Evolutionary conservation across 2,113 vertebrate genomes (phyloP).

Genomic region (Ptychochromis oligacanthus): DNA sequence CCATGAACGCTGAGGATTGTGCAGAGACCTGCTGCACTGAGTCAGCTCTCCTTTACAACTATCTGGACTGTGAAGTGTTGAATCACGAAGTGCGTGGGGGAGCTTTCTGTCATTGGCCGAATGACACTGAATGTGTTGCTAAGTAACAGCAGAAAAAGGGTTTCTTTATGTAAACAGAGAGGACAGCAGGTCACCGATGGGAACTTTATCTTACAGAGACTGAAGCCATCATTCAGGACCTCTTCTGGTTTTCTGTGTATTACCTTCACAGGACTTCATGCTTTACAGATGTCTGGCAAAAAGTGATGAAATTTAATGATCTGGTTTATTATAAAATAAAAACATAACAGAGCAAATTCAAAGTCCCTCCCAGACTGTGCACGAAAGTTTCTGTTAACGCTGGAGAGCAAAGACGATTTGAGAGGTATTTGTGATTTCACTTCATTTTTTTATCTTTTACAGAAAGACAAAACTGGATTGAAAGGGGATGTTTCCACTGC

Average conservation of each 20-base stretch:
- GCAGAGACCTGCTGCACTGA: not conserved
- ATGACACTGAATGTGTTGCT: conserved; percentile 44
- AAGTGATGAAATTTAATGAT: not conserved
- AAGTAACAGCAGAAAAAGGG: conserved; percentile 21
- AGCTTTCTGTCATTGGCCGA: not conserved
- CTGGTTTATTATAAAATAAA: not conserved
- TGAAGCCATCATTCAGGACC: too few species aligned
- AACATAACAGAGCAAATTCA: not conserved
- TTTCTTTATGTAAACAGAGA: not conserved
- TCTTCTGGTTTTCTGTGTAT: too few species aligned
- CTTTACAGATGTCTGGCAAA: not conserved
- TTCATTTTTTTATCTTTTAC: too few species aligned
- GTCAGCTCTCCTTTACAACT: conserved; percentile 23
- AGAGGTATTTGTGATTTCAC: too few species aligned
- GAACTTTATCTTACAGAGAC: not conserved
- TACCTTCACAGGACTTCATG: too few species aligned
- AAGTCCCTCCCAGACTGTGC: not conserved
- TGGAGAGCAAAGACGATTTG: too few species aligned
- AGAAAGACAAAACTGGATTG: too few species aligned
- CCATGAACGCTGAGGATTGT: fast-evolving
- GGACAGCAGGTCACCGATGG: conserved; percentile 7
- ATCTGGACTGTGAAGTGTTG: conserved; percentile 27
- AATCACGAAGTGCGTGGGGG: conserved; percentile 44
- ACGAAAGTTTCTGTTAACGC: too few species aligned
- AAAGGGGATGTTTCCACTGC: too few species aligned